These are phyloP conservation scores for Brachionus manjavacas DNA, from an alignment of 1,140 invertebrate genomes.

Conservation along the genomic window DNA sequence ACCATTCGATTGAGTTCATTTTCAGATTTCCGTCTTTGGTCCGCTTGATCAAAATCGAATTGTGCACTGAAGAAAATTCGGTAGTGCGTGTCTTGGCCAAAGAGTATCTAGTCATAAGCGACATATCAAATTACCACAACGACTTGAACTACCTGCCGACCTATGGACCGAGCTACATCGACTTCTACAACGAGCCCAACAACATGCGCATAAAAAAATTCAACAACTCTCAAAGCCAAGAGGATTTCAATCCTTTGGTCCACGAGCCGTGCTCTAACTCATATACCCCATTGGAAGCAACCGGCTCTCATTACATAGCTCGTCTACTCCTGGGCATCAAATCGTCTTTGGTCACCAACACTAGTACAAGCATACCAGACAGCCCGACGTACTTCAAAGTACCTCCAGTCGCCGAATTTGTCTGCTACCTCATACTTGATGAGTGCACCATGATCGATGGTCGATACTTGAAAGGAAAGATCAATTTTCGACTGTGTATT, in stretches of 20 bases:
- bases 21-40: background rate
- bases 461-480: background rate
- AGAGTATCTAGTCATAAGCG: conserved; percentile 16
- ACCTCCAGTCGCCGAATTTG: background rate
- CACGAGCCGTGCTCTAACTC: background rate
- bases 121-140: conserved; percentile 15
- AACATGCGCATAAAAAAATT: background rate
- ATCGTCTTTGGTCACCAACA: background rate
- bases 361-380: no score
- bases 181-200: conserved; percentile 27
- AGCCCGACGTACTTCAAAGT: background rate
- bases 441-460: conserved; percentile 16
- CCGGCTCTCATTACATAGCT: background rate
- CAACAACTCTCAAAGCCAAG: background rate
- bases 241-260: background rate
- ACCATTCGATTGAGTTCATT: conserved; percentile 2
- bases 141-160: background rate
- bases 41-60: conserved; percentile 34
- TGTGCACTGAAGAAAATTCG: background rate
- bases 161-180: conserved; percentile 18
- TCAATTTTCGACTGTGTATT: background rate
- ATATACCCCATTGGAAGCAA: background rate
- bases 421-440: background rate
- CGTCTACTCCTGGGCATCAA: background rate
- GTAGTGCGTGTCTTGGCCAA: background rate